Base-by-base conservation (phyloP, 1,140 invertebrate genomes). In the Tetraneura akinire region DNA sequence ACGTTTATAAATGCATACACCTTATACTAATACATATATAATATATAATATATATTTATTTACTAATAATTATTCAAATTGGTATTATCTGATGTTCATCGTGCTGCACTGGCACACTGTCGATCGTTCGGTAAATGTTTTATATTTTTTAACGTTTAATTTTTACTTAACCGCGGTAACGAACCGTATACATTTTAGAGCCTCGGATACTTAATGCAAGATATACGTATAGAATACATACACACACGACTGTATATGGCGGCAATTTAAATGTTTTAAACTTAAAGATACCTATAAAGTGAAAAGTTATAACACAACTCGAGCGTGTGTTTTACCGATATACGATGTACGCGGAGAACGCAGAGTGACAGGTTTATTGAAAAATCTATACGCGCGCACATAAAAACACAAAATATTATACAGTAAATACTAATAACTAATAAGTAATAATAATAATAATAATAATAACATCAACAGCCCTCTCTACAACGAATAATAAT, bases 241-340 rank as follows among this genome's bases (percentile, higher is more conserved):
- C n/a, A 14, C 9, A 47, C 11, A 10, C 45, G 13, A 47, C 9
- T 47, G 1, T 47, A 47, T 45, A 68, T 23, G 37, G 13, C 5
- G 11, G 42, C 1, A 47, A 26, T 68, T 45, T 45, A 23, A 8
- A 68, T 68, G 45, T 47, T n/a, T n/a, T n/a, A n/a, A n/a, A n/a
- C n/a, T n/a, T 47, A 68, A 68, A 13, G 37, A 68, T 68, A 26
- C 37, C 37, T 68, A 47, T 68, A 47, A 47, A 47, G 13, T 47
- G 0, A 68, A 68, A 16, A 47, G 45, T 37, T 68, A 47, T 14
- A 68, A 68, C 21, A 23, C 3, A 23, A 47, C 42, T 47, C 42
- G 23, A 68, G 37, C 21, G 23, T 62, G 8, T 47, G 42, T 47
- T 23, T 37, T 2, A 18, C 37, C 45, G 16, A 45, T 68, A 6